Base-by-base conservation (phyloP, 2,888 invertebrate genomes). In the Ephialtes manifestator region DNA sequence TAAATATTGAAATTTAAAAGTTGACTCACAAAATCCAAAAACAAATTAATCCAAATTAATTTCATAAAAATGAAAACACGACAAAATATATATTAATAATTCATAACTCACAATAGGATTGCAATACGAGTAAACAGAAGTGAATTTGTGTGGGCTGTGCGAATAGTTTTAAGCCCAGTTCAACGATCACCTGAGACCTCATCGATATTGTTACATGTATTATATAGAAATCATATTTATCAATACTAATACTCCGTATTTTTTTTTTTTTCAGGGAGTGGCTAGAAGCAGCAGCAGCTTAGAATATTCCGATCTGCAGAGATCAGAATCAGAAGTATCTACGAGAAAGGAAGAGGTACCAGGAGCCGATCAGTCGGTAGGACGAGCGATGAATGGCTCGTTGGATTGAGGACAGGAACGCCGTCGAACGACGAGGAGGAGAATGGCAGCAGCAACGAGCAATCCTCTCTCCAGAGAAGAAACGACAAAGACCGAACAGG, bases 251-350 rank as follows among this genome's bases (percentile, higher is more conserved):
- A 28, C 53, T 80, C 35, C 68, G 46, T 58, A 43, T n/a, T n/a
- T 48, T 67, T n/a, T 63, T 76, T 85, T 89, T 85, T 86, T 92
- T 91, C 91, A 92, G 90, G 91, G 90, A 90, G 91, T 88, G 91
- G 51, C 51, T 39, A 39, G 10, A 39, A 39, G 39, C 39, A 91
- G 86, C 1, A 75, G 53, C 11, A 43, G 48, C 35, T 60, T 11
- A 67, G 75, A 51, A 60, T 28, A 90, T 91, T 89, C 90, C 88
- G 87, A 83, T 85, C 81, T 82, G 81, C 72, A 89, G 90, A 88
- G 89, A 90, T 89, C 89, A 87, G 13, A 60, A 89, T 88, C 89
- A 87, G 20, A 60, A 58, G 51, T 20, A 10, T 20, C 28, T 51
- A 84, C 20, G 67, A 39, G 68, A 48, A 65, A 46, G 83, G 46